Evolutionary conservation across 1,140 invertebrate genomes (phyloP).

Genomic region (Temnothorax nylanderi): DNA sequence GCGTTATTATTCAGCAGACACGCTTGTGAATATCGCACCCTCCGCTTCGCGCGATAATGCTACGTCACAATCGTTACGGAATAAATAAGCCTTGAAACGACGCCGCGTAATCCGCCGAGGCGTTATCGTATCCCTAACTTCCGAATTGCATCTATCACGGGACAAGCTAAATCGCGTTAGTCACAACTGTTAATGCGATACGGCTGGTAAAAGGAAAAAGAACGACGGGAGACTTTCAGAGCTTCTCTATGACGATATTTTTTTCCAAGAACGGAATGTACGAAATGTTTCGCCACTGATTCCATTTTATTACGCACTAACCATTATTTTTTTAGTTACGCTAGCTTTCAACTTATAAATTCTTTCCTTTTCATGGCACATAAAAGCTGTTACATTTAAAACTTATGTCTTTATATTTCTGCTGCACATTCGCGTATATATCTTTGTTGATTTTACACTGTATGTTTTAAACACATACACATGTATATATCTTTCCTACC

Average conservation of each 20-base stretch:
- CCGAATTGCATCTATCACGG: slow-evolving; percentile 36
- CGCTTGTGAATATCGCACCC: slow-evolving; percentile 40
- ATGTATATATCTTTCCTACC: background rate
- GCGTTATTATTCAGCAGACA: slow-evolving; percentile 58
- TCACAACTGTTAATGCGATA: slow-evolving; percentile 32
- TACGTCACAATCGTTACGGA: slow-evolving; percentile 43
- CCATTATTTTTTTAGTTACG: slow-evolving; percentile 17
- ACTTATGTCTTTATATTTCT: background rate
- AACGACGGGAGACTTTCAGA: background rate
- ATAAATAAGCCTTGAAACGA: slow-evolving; percentile 56
- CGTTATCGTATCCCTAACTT: slow-evolving; percentile 42
- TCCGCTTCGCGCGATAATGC: slow-evolving; percentile 41
- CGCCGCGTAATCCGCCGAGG: slow-evolving; percentile 36
- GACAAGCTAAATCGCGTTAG: slow-evolving; percentile 31
- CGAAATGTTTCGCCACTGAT: slow-evolving; percentile 8
- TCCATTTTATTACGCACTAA: slow-evolving; percentile 6
- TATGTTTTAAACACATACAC: background rate
- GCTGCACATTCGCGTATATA: background rate
- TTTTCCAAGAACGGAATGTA: background rate
- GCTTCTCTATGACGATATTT: background rate
- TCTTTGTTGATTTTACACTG: background rate
- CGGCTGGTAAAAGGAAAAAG: background rate
- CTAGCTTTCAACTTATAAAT: slow-evolving; percentile 7
- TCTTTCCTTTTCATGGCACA: background rate
- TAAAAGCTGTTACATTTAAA: slow-evolving; percentile 1